Evolutionary conservation across 2,113 vertebrate genomes (phyloP), one percentile per base, ranked within the genome.

Genomic region (Leucosticte australis): DNA sequence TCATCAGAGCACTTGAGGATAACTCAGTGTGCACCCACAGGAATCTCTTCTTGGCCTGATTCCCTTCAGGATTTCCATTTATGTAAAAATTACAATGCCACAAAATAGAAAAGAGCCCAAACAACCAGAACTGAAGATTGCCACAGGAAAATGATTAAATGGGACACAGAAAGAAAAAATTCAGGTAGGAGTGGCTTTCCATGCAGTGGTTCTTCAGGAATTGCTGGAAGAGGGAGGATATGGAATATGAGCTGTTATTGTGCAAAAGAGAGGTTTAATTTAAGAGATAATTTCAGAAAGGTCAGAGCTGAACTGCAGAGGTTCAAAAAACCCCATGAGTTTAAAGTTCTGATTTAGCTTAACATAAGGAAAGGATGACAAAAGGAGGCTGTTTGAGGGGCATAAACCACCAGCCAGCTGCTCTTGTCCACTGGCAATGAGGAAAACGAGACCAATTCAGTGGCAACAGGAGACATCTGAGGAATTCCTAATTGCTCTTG

Each of bases 191-290:
- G 46, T 17, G 39, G 16, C 37, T 28, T 28, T 62, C 55, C 26
- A 26, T 11, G 41, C 49, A 73, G 70, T 0, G 4, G 49, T 31
- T 11, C 7, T 53, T 49, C 55, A 44, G 74, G 46, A 64, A 0
- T 1, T 31, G 4, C 17, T 23, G 67, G 39, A 44, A 64, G 62
- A 6, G 0, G 31, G 18, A 76, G n/a, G 42, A 37, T 5, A 18
- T 33, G 1, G 7, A 68, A 13, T 12, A 14, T 0, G 3, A 86
- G 19, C 10, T 27, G 4, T 22, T 11, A 13, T 6, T 65, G 59
- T n/a, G 53, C 39, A 56, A 22, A 56, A 56, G 69, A 59, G 24
- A 52, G 15, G 6, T 21, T 67, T 17, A 5, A 67, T 53, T 24
- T 4, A n/a, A 68, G 39, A 53, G 20, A 12, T 28, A 1, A 75